These are phyloP conservation scores for Apodemia duryi DNA, from an alignment of 2,888 invertebrate species.

Conservation along the genomic window DNA sequence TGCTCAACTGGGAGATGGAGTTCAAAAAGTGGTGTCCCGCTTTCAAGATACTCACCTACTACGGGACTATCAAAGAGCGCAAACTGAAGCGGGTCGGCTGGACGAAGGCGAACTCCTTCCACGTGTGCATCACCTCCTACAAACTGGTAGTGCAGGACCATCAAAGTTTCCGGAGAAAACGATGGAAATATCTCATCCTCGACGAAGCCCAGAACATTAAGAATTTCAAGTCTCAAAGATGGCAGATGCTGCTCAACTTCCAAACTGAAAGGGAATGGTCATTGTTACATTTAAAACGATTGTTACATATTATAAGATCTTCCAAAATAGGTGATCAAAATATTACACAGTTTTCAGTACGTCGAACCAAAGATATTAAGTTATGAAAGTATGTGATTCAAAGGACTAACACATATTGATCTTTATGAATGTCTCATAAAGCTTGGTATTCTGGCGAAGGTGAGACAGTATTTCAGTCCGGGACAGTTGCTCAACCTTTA, in stretches of 20 bases:
- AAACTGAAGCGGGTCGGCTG: slow-evolving; percentile 95
- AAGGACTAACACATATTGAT: no score
- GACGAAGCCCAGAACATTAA: slow-evolving; percentile 99
- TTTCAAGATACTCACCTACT: slow-evolving; percentile 99
- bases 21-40: slow-evolving; percentile 99
- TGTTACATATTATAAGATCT: no score
- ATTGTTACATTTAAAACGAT: no score
- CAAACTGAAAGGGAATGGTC: slow-evolving; percentile 88
- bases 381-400: no score
- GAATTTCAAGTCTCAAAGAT: slow-evolving; percentile 99
- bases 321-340: no score
- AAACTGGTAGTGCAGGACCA: slow-evolving; percentile 99
- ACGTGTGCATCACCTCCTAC: slow-evolving; percentile 98
- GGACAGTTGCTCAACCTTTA: no score
- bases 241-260: slow-evolving; percentile 97
- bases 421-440: no score
- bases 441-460: no score
- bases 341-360: no score
- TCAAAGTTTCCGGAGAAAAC: slow-evolving; percentile 96
- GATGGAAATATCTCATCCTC: slow-evolving; percentile 98
- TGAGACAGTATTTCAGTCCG: no score
- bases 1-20: slow-evolving; percentile 99
- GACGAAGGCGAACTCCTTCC: slow-evolving; percentile 99
- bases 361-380: no score
- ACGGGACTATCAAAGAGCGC: slow-evolving; percentile 97